Evolutionary conservation across 2,888 invertebrate species (phyloP).

Genomic region (Antheraea yamamai): DNA sequence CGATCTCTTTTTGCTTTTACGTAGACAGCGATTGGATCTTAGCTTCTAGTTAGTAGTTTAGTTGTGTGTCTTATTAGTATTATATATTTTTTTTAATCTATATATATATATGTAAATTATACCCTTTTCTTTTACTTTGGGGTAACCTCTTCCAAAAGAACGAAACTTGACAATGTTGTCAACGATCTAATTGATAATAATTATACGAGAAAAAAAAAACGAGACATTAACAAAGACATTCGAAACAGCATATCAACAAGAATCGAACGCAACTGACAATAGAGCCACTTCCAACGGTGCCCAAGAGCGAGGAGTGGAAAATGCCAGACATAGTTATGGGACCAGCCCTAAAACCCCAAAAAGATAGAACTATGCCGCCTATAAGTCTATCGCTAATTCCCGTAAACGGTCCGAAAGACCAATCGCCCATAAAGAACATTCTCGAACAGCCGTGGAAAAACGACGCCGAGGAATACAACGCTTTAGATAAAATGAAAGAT

Average conservation of each 20-base stretch:
- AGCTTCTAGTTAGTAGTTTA: conserved; percentile 71
- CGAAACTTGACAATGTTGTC: conserved; percentile 75
- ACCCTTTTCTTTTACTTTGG: conserved; percentile 42
- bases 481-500: conserved; percentile 77
- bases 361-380: conserved; percentile 71
- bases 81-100: conserved; percentile 46
- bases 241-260: conserved; percentile 80
- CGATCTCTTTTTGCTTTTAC: conserved; percentile 70
- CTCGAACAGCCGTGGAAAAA: conserved; percentile 65
- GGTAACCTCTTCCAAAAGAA: conserved; percentile 36
- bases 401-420: conserved; percentile 66
- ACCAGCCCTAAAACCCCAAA: conserved; percentile 56
- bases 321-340: conserved; percentile 66
- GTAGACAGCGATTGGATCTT: conserved; percentile 66
- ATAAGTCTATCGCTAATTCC: conserved; percentile 76
- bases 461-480: conserved; percentile 71
- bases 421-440: conserved; percentile 62
- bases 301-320: conserved; percentile 66
- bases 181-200: conserved; percentile 79
- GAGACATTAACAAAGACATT: conserved; percentile 42
- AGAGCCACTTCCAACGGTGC: conserved; percentile 64
- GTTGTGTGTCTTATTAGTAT: conserved; percentile 62
- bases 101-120: conserved; percentile 52
- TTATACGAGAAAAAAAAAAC: conserved; percentile 31
- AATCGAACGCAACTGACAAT: conserved; percentile 76